These are phyloP conservation scores for Hoplias malabaricus DNA, from an alignment of 2,113 vertebrate species.

Conservation along the genomic window DNA sequence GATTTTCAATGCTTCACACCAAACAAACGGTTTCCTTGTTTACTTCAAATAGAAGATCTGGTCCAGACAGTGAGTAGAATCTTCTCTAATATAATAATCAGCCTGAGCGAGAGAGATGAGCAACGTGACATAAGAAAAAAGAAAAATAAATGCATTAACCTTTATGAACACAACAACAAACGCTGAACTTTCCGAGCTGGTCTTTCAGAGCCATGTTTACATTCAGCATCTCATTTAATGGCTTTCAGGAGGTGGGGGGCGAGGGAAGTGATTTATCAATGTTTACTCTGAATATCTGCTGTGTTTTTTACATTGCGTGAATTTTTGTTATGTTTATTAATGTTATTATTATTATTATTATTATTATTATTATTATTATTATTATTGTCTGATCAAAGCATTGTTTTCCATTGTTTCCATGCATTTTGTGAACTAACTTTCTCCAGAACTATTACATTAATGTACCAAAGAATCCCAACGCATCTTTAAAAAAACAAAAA, in stretches of 20 bases:
- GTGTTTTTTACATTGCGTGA: not conserved
- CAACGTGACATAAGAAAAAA: not conserved
- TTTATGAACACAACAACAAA: constrained; percentile 13
- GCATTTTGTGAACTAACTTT: too few species aligned
- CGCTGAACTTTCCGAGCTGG: not conserved
- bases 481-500: too few species aligned
- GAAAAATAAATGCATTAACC: constrained; percentile 34
- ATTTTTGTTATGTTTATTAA: too few species aligned
- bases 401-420: not conserved
- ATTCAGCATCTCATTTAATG: constrained; percentile 1
- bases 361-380: not conserved
- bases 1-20: too few species aligned
- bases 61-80: not conserved
- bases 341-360: too few species aligned
- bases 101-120: not conserved
- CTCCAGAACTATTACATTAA: not conserved
- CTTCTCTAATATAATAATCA: not conserved
- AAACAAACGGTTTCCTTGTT: too few species aligned
- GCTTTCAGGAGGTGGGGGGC: not conserved
- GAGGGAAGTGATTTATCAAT: not conserved
- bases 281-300: not conserved
- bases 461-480: not conserved
- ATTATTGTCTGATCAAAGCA: not conserved
- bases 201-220: constrained; percentile 7
- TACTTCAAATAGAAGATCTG: not conserved